These are phyloP conservation scores for Melipona quadrifasciata DNA, from an alignment of 1,140 invertebrate genomes.

Conservation along the genomic window DNA sequence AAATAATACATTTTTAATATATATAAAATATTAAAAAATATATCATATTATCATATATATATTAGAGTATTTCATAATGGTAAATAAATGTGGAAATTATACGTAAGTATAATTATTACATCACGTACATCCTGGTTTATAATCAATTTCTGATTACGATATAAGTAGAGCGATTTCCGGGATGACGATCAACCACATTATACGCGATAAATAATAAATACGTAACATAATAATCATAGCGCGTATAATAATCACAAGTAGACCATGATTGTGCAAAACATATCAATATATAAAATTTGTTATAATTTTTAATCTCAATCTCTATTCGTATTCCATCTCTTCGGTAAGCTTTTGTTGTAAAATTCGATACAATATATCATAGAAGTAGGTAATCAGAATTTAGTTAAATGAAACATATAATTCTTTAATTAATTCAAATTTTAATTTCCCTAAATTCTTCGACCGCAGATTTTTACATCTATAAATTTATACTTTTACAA, in stretches of 20 bases:
- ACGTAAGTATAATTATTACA: constrained; percentile 29
- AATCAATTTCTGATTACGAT: constrained; percentile 36
- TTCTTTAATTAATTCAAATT: neutral
- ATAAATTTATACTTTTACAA: neutral
- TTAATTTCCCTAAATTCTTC: neutral
- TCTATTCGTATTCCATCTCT: too few relatives aligned
- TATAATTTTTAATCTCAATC: too few relatives aligned
- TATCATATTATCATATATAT: too few relatives aligned
- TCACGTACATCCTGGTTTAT: constrained; percentile 22
- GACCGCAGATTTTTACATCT: neutral
- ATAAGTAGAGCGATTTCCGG: constrained; percentile 35
- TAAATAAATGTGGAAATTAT: neutral
- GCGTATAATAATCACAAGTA: neutral
- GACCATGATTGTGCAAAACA: too few relatives aligned
- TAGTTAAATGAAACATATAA: too few relatives aligned
- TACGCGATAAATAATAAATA: neutral
- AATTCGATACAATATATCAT: too few relatives aligned
- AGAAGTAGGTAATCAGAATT: too few relatives aligned
- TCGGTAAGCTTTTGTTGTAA: too few relatives aligned
- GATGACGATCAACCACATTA: constrained; percentile 2
- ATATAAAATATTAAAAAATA: too few relatives aligned
- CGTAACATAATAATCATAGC: neutral
- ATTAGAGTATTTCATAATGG: neutral
- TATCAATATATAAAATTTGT: too few relatives aligned
- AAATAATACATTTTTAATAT: too few relatives aligned